Evolutionary conservation across 2,797 vertebrate genomes (phyloP), one percentile per base, ranked within the genome.

Genomic region (Chelon labrosus): DNA sequence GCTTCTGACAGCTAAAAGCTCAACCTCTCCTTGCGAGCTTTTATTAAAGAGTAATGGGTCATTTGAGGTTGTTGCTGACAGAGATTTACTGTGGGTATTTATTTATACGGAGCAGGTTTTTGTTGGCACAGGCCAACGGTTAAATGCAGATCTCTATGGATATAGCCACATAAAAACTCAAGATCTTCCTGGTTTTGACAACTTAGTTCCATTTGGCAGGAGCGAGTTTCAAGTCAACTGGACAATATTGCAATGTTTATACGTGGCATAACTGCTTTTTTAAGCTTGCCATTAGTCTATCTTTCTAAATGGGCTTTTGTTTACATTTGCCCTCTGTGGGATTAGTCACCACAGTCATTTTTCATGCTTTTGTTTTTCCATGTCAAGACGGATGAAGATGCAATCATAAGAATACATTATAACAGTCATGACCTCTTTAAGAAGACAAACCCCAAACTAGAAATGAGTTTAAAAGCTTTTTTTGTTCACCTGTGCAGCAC

Each of bases 91-190:
- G 67, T 54, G 53, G 65, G 65, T 79, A 79, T 91, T 89, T 86
- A 88, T 90, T 91, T 83, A 77, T 82, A 82, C 72, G 22, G 75
- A 37, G 79, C 61, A 85, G 72, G 78, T 83, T 91, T 90, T 89
- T 81, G 77, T 61, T 89, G 85, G 89, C 89, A 13, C 70, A n/a
- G 57, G 55, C 71, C 61, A 39, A 20, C 1, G 52, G 66, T 72
- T 82, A 83, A 81, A 88, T 65, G 76, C 69, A 73, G 66, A 78
- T 78, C 80, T 83, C 59, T 65, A 54, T 59, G 79, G 80, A 88
- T 70, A 31, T 19, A 58, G 67, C 79, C 72, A 64, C 69, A 84
- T 84, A 61, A 85, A 88, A 85, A 56, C 17, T 58, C 38, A 42
- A 67, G 58, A 62, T 84, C 77, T 82, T 61, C 51, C 72, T 79